These are phyloP conservation scores for Barypeithes pellucidus DNA, from an alignment of 2,888 invertebrate genomes.

Conservation along the genomic window DNA sequence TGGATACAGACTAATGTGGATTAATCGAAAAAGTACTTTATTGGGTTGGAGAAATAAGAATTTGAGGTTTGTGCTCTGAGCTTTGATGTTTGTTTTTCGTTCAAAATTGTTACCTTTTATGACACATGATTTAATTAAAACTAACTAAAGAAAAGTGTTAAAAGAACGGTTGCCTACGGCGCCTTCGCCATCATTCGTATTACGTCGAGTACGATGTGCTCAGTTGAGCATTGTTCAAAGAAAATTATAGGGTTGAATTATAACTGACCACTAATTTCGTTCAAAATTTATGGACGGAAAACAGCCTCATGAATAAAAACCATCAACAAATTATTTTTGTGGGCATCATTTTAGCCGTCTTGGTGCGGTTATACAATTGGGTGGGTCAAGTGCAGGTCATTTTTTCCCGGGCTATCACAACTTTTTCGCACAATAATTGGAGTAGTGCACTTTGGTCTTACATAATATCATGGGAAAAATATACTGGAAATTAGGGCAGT, in stretches of 20 bases:
- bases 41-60: no score
- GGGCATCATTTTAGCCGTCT: conserved; percentile 26
- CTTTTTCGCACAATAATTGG: conserved; percentile 29
- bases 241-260: conserved; percentile 36
- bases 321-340: conserved; percentile 2
- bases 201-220: no score
- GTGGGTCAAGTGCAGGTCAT: conserved; percentile 34
- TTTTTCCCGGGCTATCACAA: conserved; percentile 31
- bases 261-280: conserved; percentile 29
- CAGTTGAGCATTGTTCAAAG: conserved; percentile 24
- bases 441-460: neutral
- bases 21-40: no score
- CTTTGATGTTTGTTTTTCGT: no score
- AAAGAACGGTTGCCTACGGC: no score
- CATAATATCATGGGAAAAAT: conserved; percentile 9
- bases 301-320: conserved; percentile 36
- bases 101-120: no score
- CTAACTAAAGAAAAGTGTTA: no score
- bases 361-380: conserved; percentile 25
- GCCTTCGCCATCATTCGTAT: no score
- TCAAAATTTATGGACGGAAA: conserved; percentile 18
- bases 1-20: no score
- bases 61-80: no score
- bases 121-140: no score
- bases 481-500: conserved; percentile 15